Evolutionary conservation across 1,140 invertebrate species (phyloP), one percentile per base, ranked within the genome.

Genomic region (Drosophila hydei): DNA sequence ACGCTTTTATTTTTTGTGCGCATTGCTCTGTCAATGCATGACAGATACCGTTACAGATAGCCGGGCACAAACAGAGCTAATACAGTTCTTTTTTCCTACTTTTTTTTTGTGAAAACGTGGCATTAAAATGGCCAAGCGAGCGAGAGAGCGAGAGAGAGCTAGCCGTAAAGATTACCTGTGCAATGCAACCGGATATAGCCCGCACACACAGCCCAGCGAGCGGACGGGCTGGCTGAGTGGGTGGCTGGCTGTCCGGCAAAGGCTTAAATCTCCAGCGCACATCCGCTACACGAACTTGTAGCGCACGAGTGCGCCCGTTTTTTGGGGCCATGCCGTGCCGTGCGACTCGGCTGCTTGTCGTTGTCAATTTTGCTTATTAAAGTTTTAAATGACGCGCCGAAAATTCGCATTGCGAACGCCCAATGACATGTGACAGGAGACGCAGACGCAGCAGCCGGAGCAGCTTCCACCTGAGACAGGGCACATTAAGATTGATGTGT

Each of bases 321-420:
- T 43, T 40, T 48, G 52, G 50, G 18, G 55, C 63, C 55, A 33
- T 36, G 36, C 6, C 27, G 47, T 36, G 38, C 70, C 48, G 30
- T 8, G 65, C 4, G 65, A 50, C 33, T 14, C 59, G 25, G 43
- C 55, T 45, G 43, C 62, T 61, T 71, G 75, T 80, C 81, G 65
- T 80, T 85, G 81, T 85, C 81, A 85, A 87, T 85, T 87, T 75
- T 78, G 81, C 81, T 87, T 85, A 85, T 85, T 85, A 85, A 85
- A 85, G 81, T 85, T 85, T 85, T 85, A 85, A 85, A 87, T 85
- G 83, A 85, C 81, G 81, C 83, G 81, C 81, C 81, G 63, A 85
- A 33, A 87, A 75, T 81, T 85, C 81, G 70, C 81, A 87, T 69
- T 87, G 81, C 62, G 75, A 30, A 42, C 19, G 62, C 58, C 77